Conservation (phyloP, 2,113 vertebrate species). For the Climacteris rufus region DNA sequence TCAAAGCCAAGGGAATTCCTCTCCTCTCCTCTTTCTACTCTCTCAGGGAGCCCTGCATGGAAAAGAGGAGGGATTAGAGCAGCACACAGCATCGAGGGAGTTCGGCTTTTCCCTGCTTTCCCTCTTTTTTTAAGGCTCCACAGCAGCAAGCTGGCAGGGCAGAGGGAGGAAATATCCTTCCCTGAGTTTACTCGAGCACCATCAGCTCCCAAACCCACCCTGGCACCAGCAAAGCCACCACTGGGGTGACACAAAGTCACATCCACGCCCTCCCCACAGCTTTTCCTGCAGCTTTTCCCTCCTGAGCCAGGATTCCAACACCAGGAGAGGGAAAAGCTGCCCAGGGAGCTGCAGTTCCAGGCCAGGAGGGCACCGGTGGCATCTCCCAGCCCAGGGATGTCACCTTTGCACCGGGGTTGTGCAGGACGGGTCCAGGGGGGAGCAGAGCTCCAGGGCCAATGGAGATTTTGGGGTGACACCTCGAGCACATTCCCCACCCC, state of each 20-base stretch:
- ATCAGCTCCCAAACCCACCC: neutral
- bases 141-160: neutral
- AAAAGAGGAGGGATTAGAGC: neutral
- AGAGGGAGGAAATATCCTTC: neutral
- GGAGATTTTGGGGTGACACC: neutral
- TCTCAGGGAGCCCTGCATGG: neutral
- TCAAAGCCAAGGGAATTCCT: neutral
- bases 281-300: neutral
- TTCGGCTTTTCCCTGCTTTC: neutral
- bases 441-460: neutral
- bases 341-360: accelerated
- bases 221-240: accelerated
- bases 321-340: accelerated
- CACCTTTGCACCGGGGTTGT: neutral
- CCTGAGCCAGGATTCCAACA: accelerated
- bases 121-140: neutral
- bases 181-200: neutral
- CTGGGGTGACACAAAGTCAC: accelerated
- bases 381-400: accelerated
- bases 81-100: accelerated
- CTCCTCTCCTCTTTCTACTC: neutral
- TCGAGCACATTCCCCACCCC: accelerated
- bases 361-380: neutral
- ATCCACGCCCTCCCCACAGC: accelerated
- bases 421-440: neutral